Evolutionary conservation across 2,797 vertebrate genomes (phyloP).

Genomic region (Typhlichthys eigenmanni): DNA sequence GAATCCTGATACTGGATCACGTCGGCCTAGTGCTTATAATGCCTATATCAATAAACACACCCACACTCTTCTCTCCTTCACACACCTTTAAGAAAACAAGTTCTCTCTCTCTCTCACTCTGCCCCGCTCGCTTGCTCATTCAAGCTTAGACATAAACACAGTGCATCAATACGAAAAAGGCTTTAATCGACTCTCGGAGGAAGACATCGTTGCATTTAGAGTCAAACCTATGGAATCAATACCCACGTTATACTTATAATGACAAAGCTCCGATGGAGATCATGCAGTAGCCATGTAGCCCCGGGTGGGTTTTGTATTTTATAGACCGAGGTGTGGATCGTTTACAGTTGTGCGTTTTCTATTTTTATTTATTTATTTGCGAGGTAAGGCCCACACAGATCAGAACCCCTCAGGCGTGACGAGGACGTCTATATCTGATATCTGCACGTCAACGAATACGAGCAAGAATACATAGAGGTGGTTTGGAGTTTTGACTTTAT

Average conservation of each 20-base stretch:
- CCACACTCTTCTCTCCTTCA: slow-evolving; percentile 30
- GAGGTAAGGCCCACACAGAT: slow-evolving; percentile 52
- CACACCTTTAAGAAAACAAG: neutral
- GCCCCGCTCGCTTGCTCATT: neutral
- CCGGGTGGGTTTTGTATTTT: slow-evolving; percentile 53
- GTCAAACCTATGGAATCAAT: slow-evolving; percentile 82
- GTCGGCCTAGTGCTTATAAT: slow-evolving; percentile 52
- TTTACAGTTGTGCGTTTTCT: slow-evolving; percentile 38
- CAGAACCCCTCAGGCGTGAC: slow-evolving; percentile 36
- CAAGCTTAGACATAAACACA: neutral
- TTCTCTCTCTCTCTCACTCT: neutral
- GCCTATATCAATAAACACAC: slow-evolving; percentile 59
- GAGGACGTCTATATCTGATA: neutral
- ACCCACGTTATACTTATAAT: slow-evolving; percentile 76
- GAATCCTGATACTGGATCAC: slow-evolving; percentile 59
- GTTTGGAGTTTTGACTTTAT: too few relatives aligned
- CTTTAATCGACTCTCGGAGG: slow-evolving; percentile 78
- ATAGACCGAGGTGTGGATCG: slow-evolving; percentile 49
- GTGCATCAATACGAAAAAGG: slow-evolving; percentile 72
- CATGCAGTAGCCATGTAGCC: slow-evolving; percentile 48
- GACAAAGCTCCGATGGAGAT: slow-evolving; percentile 67
- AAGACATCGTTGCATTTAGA: slow-evolving; percentile 79
- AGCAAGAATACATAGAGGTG: too few relatives aligned
- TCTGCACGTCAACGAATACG: too few relatives aligned
- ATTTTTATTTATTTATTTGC: slow-evolving; percentile 53